These are phyloP conservation scores for Amblyjoppa fuscipennis DNA, from an alignment of 2,888 invertebrate genomes.

Conservation along the genomic window DNA sequence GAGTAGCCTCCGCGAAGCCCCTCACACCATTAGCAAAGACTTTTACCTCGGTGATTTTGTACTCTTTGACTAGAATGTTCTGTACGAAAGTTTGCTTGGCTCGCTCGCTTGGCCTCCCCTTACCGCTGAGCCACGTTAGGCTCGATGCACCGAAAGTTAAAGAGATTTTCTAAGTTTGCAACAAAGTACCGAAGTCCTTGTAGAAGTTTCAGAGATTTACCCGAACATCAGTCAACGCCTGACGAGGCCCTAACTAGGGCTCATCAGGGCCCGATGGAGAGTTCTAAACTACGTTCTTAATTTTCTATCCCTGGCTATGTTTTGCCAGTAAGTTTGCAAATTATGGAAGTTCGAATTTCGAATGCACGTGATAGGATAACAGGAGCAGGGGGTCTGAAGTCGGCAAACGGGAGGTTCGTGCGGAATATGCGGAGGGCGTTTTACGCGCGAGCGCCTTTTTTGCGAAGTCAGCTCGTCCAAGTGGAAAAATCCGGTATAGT, in stretches of 20 bases:
- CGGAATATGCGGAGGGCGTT: not conserved
- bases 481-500: constrained; percentile 37
- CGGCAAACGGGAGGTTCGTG: not conserved
- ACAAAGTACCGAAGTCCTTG: not conserved
- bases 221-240: too few species aligned
- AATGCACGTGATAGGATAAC: too few species aligned
- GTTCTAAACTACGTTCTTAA: too few species aligned
- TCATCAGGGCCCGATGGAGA: too few species aligned
- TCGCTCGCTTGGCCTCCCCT: not conserved
- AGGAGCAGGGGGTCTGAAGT: not conserved
- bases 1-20: not conserved
- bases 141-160: not conserved
- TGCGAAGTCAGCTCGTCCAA: not conserved
- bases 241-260: too few species aligned
- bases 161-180: not conserved
- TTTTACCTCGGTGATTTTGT: constrained; percentile 32
- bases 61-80: constrained; percentile 7
- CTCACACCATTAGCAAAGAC: constrained; percentile 19
- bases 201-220: not conserved
- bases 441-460: not conserved
- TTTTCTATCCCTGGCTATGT: too few species aligned
- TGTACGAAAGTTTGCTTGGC: not conserved
- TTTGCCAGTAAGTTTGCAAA: too few species aligned
- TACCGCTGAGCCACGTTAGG: not conserved
- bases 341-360: too few species aligned